phyloP scores from a whole-genome alignment of 1,140 invertebrate species.

The Dreissena rostriformis region DNA sequence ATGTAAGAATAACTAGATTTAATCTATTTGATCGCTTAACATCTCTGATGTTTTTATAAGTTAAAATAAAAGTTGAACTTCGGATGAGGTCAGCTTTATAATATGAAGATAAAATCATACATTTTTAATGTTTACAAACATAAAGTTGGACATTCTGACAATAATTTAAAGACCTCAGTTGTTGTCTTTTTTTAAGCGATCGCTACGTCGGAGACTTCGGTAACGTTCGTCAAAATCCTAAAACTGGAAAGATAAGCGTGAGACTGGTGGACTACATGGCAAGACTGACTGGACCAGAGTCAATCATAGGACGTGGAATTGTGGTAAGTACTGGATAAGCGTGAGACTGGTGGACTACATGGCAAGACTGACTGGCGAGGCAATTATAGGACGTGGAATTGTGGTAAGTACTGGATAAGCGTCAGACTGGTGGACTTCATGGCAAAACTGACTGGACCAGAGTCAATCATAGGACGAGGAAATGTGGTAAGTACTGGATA shows the following conservation, averaged over 20 bases:
- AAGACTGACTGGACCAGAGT: constrained; percentile 77
- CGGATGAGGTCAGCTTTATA: too few relatives aligned
- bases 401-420: constrained; percentile 70
- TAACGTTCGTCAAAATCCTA: constrained; percentile 87
- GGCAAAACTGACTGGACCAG: too few relatives aligned
- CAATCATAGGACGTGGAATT: constrained; percentile 89
- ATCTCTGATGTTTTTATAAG: too few relatives aligned
- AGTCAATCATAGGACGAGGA: too few relatives aligned
- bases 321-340: constrained; percentile 57
- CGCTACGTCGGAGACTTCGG: constrained; percentile 94
- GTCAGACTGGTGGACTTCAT: too few relatives aligned
- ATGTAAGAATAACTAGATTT: too few relatives aligned
- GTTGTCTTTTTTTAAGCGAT: not conserved
- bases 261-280: constrained; percentile 46
- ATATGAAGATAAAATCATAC: too few relatives aligned
- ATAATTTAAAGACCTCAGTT: too few relatives aligned
- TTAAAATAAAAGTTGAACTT: too few relatives aligned
- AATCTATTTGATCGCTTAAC: too few relatives aligned
- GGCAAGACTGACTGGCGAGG: constrained; percentile 76
- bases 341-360: constrained; percentile 41
- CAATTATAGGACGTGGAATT: constrained; percentile 89
- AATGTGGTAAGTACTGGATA: too few relatives aligned
- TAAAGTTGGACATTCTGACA: not conserved
- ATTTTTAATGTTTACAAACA: too few relatives aligned
- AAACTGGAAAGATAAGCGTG: constrained; percentile 45